A percentile compares a stretch with the other conserved stretches of the same genome.
Evolutionary conservation across 2,888 invertebrate species (phyloP).

Genomic region (Cantharis rustica): DNA sequence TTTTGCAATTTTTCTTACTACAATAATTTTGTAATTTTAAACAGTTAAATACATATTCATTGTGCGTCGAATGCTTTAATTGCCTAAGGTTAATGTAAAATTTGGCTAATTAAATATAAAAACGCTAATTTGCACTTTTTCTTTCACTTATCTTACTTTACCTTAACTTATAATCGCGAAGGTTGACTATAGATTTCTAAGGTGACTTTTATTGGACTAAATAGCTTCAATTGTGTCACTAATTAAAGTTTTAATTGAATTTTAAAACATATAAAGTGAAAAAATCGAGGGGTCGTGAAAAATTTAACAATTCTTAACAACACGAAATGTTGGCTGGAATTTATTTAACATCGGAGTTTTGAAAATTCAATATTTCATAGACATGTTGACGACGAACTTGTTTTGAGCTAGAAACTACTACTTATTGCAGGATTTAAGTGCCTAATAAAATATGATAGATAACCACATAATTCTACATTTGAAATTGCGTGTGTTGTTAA

Average conservation of each 20-base stretch:
- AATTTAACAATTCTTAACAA: neutral
- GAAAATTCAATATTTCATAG: neutral
- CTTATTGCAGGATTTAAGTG: neutral
- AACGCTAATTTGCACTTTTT: neutral
- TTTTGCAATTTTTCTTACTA: neutral
- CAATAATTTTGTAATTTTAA: neutral
- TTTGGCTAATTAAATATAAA: neutral
- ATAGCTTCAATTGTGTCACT: neutral
- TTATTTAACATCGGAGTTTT: neutral
- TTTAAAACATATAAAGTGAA: too few species aligned
- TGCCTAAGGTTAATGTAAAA: neutral
- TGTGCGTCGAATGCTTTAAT: neutral
- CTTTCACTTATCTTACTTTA: neutral
- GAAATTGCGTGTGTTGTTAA: neutral
- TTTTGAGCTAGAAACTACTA: neutral
- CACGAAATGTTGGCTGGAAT: neutral
- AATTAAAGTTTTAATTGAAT: neutral
- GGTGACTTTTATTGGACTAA: neutral
- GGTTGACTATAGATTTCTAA: neutral
- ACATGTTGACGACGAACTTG: neutral
- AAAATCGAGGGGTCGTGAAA: too few species aligned
- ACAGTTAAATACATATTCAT: neutral
- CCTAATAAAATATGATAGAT: neutral
- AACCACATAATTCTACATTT: neutral
- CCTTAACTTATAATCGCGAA: neutral